Evolutionary conservation across 1,140 invertebrate species (phyloP).

Genomic region (Globodera ellingtonae): DNA sequence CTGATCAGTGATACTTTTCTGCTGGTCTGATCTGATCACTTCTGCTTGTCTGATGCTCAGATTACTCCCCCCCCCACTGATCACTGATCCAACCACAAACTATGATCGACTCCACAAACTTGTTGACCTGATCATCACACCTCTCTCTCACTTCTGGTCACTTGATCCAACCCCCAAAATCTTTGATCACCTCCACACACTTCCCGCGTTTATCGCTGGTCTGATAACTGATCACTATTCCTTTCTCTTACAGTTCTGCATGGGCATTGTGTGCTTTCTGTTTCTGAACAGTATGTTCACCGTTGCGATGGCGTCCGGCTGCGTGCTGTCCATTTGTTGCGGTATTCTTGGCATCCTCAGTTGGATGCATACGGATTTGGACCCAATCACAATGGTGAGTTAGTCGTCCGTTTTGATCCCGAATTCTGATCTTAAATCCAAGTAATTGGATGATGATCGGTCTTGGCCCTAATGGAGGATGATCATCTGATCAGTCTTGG

Average conservation of each 20-base stretch:
- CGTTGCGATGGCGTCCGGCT: slow-evolving; percentile 65
- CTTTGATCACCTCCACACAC: neutral
- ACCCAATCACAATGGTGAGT: slow-evolving; percentile 67
- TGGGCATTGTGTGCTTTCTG: slow-evolving; percentile 66
- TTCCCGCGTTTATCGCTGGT: neutral
- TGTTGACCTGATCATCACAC: too few relatives aligned
- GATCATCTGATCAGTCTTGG: too few relatives aligned
- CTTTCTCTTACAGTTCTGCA: slow-evolving; percentile 41
- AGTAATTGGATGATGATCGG: too few relatives aligned
- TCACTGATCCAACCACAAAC: neutral
- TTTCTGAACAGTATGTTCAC: slow-evolving; percentile 67
- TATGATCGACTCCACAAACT: too few relatives aligned
- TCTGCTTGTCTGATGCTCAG: neutral
- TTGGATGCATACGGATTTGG: slow-evolving; percentile 65
- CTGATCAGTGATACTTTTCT: too few relatives aligned
- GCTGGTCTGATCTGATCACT: neutral
- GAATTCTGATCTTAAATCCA: too few relatives aligned
- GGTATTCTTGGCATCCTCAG: slow-evolving; percentile 66
- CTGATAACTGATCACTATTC: neutral
- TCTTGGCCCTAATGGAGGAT: too few relatives aligned
- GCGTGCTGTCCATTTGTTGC: slow-evolving; percentile 66
- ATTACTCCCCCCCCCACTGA: neutral
- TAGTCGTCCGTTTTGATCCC: neutral
- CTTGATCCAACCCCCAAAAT: neutral
- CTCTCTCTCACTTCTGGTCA: neutral